These are phyloP conservation scores for Vulpes ferrilata DNA, from an alignment of 2,113 vertebrate species.

Conservation along the genomic window DNA sequence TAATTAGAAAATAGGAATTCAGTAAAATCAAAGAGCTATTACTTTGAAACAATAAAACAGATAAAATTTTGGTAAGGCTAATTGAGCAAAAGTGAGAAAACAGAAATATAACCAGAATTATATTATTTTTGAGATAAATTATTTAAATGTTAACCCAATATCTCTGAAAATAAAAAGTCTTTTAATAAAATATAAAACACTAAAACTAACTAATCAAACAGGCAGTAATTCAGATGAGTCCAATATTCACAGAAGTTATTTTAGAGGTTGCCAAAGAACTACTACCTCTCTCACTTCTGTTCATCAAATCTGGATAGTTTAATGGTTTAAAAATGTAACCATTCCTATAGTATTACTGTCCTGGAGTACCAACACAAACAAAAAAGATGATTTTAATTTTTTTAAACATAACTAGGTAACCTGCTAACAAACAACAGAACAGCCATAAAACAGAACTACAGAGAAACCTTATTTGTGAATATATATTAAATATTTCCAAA, in stretches of 20 bases:
- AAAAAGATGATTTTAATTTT: background rate
- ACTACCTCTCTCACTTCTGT: background rate
- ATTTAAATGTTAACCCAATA: background rate
- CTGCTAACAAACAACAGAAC: background rate
- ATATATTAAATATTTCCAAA: background rate
- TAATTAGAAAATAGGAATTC: slow-evolving; percentile 45
- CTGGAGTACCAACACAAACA: background rate
- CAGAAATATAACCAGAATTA: background rate
- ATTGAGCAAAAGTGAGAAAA: background rate
- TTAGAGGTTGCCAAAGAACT: background rate
- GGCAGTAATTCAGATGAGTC: background rate
- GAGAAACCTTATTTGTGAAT: background rate
- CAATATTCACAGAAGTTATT: background rate
- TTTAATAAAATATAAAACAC: background rate
- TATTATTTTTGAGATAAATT: slow-evolving; percentile 29
- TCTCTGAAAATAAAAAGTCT: slow-evolving; percentile 40
- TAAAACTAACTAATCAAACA: slow-evolving; percentile 2
- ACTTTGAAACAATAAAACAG: background rate
- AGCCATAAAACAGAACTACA: background rate
- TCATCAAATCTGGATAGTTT: background rate
- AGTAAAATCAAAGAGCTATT: slow-evolving; percentile 18
- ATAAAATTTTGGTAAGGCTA: background rate
- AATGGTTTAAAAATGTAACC: background rate
- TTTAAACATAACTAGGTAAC: background rate
- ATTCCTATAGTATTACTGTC: background rate